phyloP scores from a whole-genome alignment of 2,888 invertebrate species.

The Pseudococcus viburni region DNA sequence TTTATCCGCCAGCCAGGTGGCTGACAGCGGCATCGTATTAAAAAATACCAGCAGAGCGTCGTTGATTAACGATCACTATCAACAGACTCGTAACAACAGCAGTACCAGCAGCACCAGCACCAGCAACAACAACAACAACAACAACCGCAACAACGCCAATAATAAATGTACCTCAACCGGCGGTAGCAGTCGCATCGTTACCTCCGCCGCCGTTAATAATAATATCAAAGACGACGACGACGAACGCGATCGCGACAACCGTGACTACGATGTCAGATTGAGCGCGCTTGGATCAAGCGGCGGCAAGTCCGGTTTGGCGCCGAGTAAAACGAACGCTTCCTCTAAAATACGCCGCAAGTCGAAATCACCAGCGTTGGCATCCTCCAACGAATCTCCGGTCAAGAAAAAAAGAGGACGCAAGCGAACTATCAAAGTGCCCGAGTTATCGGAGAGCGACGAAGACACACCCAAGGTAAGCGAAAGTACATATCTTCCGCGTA shows the following conservation, averaged over 20 bases:
- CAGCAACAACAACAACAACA: neutral
- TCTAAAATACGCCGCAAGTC: constrained; percentile 65
- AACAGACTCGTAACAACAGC: neutral
- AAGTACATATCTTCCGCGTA: neutral
- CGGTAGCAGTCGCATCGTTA: neutral
- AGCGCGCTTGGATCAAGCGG: neutral
- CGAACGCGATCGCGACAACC: constrained; percentile 30
- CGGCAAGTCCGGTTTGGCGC: neutral
- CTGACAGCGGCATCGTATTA: neutral
- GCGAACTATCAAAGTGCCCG: constrained; percentile 61
- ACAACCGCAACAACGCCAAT: neutral
- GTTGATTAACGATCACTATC: neutral
- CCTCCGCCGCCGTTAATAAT: too few relatives aligned
- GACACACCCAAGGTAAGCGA: constrained; percentile 57
- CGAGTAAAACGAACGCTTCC: constrained; percentile 51
- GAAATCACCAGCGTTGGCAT: constrained; percentile 60
- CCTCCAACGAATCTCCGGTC: constrained; percentile 63
- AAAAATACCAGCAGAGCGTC: neutral
- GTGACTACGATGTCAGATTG: neutral
- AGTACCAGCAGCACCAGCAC: neutral
- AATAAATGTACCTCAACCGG: too few relatives aligned
- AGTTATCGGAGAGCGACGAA: constrained; percentile 61
- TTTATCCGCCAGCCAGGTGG: neutral
- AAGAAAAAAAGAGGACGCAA: constrained; percentile 66
- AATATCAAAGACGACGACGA: neutral